Base-by-base conservation (phyloP, 2,113 vertebrate genomes). In the Furnarius figulus region DNA sequence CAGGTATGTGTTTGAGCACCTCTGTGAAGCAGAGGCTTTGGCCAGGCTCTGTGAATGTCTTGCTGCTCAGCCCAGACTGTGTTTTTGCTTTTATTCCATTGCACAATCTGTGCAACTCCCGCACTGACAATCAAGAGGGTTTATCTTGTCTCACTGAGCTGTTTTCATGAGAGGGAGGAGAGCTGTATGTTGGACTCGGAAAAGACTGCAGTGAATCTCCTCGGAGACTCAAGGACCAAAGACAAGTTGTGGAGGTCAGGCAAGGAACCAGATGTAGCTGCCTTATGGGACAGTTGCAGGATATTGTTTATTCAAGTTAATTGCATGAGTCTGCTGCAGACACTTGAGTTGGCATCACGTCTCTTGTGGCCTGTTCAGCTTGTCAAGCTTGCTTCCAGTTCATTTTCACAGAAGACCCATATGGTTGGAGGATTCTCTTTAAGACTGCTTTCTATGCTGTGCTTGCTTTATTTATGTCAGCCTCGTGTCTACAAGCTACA, bases 381-480 rank as follows among this genome's bases (percentile, higher is more conserved):
- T 96, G 94, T 96, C 96, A 94, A 96, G 94, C 79, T 87, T 91
- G 62, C 74, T 95, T 95, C 85, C 53, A 91, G 73, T 93, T 95
- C 58, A 46, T 91, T 94, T 95, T 79, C 49, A 42, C 74, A 50
- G 66, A 85, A 78, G 70, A 95, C 92, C 76, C 85, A 74, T 94
- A 83, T 88, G 90, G 59, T 50, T 77, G 72, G 63, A 79, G 68
- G 85, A 85, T 85, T 94, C 55, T 68, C n/a, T 91, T 63, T 77
- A 68, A 70, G 49, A n/a, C 66, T 87, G 50, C 42, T 49, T 73
- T 95, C 87, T 93, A 0, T 94, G 58, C 85, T 61, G 40, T 56
- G 42, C 88, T 92, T 35, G 68, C 90, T 95, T 92, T 94, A 56
- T 96, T 95, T 86, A 75, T 86, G 80, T 87, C 66, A 94, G 88